Evolutionary conservation across 2,888 invertebrate genomes (phyloP).

Genomic region (Meiosimyza decipiens): DNA sequence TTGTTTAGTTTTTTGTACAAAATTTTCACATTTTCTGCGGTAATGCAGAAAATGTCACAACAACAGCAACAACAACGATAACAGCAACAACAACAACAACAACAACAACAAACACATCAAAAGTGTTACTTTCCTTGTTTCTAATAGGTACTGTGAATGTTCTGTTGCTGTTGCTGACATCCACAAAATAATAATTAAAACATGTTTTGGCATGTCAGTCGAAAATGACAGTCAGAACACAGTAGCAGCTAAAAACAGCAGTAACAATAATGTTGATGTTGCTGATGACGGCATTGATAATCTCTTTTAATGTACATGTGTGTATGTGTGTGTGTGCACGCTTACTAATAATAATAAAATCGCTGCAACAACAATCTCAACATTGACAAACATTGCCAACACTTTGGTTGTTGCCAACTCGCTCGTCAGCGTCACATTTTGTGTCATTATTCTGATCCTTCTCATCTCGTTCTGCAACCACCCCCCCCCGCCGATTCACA

Average conservation of each 20-base stretch:
- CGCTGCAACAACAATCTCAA: too few species aligned
- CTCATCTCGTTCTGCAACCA: background rate
- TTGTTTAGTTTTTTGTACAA: constrained; percentile 16
- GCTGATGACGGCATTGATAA: too few species aligned
- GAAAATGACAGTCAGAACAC: constrained; percentile 16
- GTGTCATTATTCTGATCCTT: background rate
- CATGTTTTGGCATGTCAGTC: constrained; percentile 42
- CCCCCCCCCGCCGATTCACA: background rate
- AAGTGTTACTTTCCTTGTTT: background rate
- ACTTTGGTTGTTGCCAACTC: background rate
- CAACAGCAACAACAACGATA: background rate
- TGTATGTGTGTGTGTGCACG: too few species aligned
- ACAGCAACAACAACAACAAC: constrained; percentile 9
- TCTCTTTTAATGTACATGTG: too few species aligned
- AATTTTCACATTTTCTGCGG: constrained; percentile 28
- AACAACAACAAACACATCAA: constrained; percentile 10
- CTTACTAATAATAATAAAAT: too few species aligned
- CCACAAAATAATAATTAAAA: constrained; percentile 49
- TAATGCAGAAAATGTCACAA: constrained; percentile 23
- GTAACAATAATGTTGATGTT: background rate
- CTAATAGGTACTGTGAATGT: constrained; percentile 6
- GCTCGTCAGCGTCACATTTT: background rate
- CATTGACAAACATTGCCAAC: too few species aligned
- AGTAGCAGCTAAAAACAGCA: constrained; percentile 4
- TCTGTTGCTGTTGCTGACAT: constrained; percentile 44